Evolutionary conservation across 1,140 invertebrate species (phyloP).

Genomic region (Anastatus disparis): DNA sequence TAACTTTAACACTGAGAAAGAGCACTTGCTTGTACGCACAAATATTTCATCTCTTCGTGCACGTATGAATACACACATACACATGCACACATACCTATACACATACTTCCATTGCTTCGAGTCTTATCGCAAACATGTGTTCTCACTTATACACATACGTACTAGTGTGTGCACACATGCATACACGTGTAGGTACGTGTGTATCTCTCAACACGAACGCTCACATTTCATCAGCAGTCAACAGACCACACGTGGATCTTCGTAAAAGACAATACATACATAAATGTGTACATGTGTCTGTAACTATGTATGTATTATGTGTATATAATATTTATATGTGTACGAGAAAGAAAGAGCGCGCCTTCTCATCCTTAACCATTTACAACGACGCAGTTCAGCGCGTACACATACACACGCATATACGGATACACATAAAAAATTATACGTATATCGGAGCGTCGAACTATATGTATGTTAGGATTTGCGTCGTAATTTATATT

Average conservation of each 20-base stretch:
- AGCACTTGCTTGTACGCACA: not conserved
- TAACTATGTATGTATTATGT: too few species aligned
- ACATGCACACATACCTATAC: too few species aligned
- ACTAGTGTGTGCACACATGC: not conserved
- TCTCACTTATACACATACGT: not conserved
- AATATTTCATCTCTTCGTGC: not conserved
- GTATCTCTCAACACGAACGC: conserved; percentile 41
- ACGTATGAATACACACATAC: not conserved
- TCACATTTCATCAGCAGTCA: conserved; percentile 36
- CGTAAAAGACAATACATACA: too few species aligned
- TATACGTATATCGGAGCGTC: not conserved
- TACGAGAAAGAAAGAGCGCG: conserved; percentile 19
- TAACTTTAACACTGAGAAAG: not conserved
- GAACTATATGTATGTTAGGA: not conserved
- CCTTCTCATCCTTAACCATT: conserved; percentile 17
- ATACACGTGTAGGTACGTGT: conserved; percentile 8
- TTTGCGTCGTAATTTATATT: too few species aligned
- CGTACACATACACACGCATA: not conserved
- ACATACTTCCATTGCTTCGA: not conserved
- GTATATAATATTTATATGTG: too few species aligned
- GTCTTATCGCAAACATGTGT: conserved; percentile 11
- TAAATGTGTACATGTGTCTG: too few species aligned
- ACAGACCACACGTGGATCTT: conserved; percentile 20
- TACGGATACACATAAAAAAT: not conserved
- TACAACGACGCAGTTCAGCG: conserved; percentile 20